These are phyloP conservation scores for Upupa epops DNA, from an alignment of 2,113 vertebrate genomes.

Conservation along the genomic window DNA sequence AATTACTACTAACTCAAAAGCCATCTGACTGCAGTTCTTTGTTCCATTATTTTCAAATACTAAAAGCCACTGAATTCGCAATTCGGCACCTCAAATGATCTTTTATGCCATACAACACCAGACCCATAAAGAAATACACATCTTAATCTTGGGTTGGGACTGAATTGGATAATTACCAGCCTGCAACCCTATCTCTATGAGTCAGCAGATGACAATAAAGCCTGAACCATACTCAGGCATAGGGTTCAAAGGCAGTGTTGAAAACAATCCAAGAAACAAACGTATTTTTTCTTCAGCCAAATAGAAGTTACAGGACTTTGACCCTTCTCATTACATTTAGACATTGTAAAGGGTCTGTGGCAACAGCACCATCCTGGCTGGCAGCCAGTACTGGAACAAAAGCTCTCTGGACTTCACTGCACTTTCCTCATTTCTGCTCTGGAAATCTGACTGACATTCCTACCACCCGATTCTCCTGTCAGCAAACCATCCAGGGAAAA, in stretches of 20 bases:
- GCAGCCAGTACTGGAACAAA: background rate
- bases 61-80: background rate
- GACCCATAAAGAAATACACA: background rate
- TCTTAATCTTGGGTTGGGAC: background rate
- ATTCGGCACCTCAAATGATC: background rate
- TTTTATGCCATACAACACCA: background rate
- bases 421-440: background rate
- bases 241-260: conserved; percentile 43
- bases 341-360: background rate
- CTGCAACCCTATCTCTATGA: conserved; percentile 3
- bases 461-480: conserved; percentile 3
- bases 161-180: background rate
- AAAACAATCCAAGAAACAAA: conserved; percentile 39
- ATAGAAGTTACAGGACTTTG: conserved; percentile 50
- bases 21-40: background rate
- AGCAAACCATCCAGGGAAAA: background rate
- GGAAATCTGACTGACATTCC: background rate
- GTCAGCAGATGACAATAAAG: background rate
- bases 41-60: background rate
- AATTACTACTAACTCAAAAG: background rate
- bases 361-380: background rate
- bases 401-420: background rate
- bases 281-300: conserved; percentile 41
- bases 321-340: background rate
- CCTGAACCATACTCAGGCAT: conserved; percentile 3